Evolutionary conservation across 2,888 invertebrate genomes (phyloP).

Genomic region (Brenthis hecate): DNA sequence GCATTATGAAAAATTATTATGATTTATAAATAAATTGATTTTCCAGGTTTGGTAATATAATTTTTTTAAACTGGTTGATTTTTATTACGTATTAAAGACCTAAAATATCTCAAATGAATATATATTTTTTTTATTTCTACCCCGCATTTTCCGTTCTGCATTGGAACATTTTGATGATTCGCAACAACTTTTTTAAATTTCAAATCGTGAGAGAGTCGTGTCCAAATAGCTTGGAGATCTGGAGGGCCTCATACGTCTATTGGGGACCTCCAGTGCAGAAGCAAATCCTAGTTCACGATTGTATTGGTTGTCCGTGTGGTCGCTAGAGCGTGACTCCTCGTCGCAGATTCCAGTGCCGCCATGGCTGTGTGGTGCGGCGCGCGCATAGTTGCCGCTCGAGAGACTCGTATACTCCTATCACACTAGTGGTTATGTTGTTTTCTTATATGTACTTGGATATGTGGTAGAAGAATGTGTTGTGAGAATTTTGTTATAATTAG

Average conservation of each 20-base stretch:
- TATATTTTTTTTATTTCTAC: too few species aligned
- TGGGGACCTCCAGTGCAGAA: slow-evolving; percentile 28
- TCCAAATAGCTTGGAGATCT: not conserved
- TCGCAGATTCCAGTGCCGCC: slow-evolving; percentile 63
- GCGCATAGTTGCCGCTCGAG: slow-evolving; percentile 74
- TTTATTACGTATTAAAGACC: too few species aligned
- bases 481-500: too few species aligned
- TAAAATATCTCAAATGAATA: too few species aligned
- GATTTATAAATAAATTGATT: not conserved
- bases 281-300: slow-evolving; percentile 35
- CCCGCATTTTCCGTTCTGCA: too few species aligned
- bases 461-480: too few species aligned
- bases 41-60: not conserved
- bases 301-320: slow-evolving; percentile 42
- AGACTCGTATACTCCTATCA: slow-evolving; percentile 76
- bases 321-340: slow-evolving; percentile 50
- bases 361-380: slow-evolving; percentile 82
- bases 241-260: not conserved
- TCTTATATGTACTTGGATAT: not conserved
- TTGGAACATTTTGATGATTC: too few species aligned
- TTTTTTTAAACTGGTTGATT: too few species aligned
- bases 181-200: too few species aligned
- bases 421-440: slow-evolving; percentile 70
- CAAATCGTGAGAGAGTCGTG: not conserved
- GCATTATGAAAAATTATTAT: not conserved